Evolutionary conservation across 1,140 invertebrate genomes (phyloP).

Genomic region (Acromyrmex echinatior): DNA sequence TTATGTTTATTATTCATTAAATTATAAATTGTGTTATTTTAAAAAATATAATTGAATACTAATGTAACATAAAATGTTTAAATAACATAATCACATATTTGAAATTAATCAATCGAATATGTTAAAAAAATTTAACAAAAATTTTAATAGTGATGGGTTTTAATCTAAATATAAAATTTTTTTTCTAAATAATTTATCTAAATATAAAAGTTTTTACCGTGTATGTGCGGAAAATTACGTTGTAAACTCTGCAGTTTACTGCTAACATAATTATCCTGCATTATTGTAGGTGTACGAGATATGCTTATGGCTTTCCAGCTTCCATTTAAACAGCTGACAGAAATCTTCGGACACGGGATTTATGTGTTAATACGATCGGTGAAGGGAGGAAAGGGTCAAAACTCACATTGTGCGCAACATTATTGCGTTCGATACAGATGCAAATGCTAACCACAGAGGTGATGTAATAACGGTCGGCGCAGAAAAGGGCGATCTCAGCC

Average conservation of each 20-base stretch:
- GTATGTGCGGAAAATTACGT: background rate
- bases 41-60: too few relatives aligned
- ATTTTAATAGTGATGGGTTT: too few relatives aligned
- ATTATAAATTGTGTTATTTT: too few relatives aligned
- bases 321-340: constrained; percentile 48
- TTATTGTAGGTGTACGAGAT: background rate
- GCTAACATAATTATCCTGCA: background rate
- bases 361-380: constrained; percentile 62
- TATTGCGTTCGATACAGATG: constrained; percentile 78
- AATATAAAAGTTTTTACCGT: too few relatives aligned
- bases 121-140: too few relatives aligned
- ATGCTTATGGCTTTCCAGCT: constrained; percentile 23
- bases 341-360: constrained; percentile 57
- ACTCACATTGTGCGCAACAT: constrained; percentile 69
- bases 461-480: constrained; percentile 75
- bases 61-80: too few relatives aligned
- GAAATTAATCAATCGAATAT: too few relatives aligned
- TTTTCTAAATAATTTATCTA: too few relatives aligned
- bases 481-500: constrained; percentile 73
- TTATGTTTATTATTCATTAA: too few relatives aligned
- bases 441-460: constrained; percentile 70
- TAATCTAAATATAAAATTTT: too few relatives aligned
- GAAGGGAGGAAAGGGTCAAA: constrained; percentile 12
- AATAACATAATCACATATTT: too few relatives aligned
- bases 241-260: background rate